Evolutionary conservation across 1,140 invertebrate genomes (phyloP).

Genomic region (Cotesia glomerata): DNA sequence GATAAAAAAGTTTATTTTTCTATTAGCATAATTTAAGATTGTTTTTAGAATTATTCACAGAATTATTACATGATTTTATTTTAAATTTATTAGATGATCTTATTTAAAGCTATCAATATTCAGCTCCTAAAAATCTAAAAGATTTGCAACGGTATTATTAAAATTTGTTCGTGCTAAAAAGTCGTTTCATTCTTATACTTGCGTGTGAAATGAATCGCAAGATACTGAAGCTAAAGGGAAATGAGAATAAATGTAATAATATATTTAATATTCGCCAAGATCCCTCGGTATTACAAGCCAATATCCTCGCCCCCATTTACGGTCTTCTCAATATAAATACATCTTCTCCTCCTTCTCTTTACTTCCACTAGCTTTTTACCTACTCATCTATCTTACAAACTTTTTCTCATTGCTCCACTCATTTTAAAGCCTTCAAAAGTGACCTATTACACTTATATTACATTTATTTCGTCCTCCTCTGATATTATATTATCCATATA

Average conservation of each 20-base stretch:
- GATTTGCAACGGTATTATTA: neutral
- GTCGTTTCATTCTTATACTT: slow-evolving; percentile 32
- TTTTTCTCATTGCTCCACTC: neutral
- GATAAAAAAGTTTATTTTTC: too few species aligned
- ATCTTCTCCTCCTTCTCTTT: slow-evolving; percentile 22
- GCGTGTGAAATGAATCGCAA: slow-evolving; percentile 33
- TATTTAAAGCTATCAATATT: too few species aligned
- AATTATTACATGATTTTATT: too few species aligned
- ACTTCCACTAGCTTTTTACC: slow-evolving; percentile 15
- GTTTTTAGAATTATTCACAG: too few species aligned
- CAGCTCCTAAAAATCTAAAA: too few species aligned
- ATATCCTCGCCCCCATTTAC: slow-evolving; percentile 58
- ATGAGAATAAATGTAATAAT: slow-evolving; percentile 64
- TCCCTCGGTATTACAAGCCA: slow-evolving; percentile 59
- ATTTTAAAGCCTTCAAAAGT: neutral
- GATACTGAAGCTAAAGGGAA: slow-evolving; percentile 52
- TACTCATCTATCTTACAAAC: slow-evolving; percentile 11
- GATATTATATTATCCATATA: neutral
- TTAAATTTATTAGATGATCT: too few species aligned
- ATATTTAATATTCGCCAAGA: slow-evolving; percentile 62
- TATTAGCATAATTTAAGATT: too few species aligned
- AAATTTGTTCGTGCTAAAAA: slow-evolving; percentile 33
- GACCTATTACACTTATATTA: slow-evolving; percentile 1
- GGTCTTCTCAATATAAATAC: slow-evolving; percentile 26
- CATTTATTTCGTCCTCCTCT: too few species aligned